A percentile compares a stretch with the other conserved stretches of the same genome.
Evolutionary conservation across 2,888 invertebrate genomes (phyloP).

Genomic region (Ecdyonurus torrentis): DNA sequence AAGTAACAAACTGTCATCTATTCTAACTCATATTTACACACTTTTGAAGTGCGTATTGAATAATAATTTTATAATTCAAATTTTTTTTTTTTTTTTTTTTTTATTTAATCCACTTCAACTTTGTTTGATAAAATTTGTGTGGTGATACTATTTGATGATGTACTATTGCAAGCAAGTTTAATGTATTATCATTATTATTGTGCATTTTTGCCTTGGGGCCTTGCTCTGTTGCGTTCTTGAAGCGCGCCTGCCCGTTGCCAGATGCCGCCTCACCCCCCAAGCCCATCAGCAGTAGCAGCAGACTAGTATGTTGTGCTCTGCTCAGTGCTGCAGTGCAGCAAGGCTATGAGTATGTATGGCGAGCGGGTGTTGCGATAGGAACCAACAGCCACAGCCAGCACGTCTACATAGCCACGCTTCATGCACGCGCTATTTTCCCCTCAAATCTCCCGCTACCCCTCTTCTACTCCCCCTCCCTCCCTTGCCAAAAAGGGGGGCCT

Average conservation of each 20-base stretch:
- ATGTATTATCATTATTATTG: neutral
- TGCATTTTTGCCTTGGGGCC: neutral
- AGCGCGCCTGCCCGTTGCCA: neutral
- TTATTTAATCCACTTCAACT: too few species aligned
- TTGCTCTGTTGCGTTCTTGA: neutral
- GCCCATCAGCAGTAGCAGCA: neutral
- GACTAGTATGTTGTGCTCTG: neutral
- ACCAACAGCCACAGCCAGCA: neutral
- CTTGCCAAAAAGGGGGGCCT: too few species aligned
- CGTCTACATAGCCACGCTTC: neutral
- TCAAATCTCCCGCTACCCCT: neutral
- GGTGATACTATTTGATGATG: too few species aligned
- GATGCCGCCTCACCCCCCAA: neutral
- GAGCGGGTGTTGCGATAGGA: neutral
- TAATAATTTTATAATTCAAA: too few species aligned
- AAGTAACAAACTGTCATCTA: too few species aligned
- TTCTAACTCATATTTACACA: too few species aligned
- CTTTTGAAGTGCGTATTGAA: too few species aligned
- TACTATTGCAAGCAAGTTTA: too few species aligned
- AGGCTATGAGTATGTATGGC: too few species aligned
- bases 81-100: too few species aligned
- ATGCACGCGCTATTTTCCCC: conserved; percentile 1
- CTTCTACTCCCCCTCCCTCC: neutral
- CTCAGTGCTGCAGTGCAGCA: neutral
- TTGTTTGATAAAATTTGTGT: too few species aligned